Conservation (phyloP, 2,888 invertebrate genomes). For the Stratiomys singularior region DNA sequence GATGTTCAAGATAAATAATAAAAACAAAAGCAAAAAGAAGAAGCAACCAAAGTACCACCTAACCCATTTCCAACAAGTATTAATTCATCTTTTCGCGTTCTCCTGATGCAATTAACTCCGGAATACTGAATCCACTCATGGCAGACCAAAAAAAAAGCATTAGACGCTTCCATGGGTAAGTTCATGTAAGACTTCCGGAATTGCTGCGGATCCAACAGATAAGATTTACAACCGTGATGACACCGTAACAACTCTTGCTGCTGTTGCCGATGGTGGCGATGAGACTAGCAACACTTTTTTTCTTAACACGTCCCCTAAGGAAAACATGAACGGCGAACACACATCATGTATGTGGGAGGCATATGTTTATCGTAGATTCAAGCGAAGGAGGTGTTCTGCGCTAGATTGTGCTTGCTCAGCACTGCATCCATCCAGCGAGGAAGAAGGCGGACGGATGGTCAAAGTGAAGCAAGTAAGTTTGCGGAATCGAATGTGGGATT, state of each 20-base stretch:
- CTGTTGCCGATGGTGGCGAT: background rate
- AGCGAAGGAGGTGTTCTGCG: background rate
- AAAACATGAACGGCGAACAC: slow-evolving; percentile 14
- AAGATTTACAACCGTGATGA: slow-evolving; percentile 28
- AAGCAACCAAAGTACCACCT: too few species aligned
- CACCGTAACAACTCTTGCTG: slow-evolving; percentile 19
- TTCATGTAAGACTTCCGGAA: slow-evolving; percentile 25
- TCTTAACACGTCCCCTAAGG: background rate
- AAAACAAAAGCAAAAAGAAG: too few species aligned
- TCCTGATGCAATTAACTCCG: too few species aligned
- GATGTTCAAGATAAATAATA: too few species aligned
- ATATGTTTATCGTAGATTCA: slow-evolving; percentile 11
- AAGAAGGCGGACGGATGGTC: too few species aligned
- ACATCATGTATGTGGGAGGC: slow-evolving; percentile 13
- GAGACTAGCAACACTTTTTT: slow-evolving; percentile 26
- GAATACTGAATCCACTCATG: too few species aligned
- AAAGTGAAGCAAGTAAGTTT: too few species aligned
- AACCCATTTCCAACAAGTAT: too few species aligned
- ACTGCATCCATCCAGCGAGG: too few species aligned
- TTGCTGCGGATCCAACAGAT: slow-evolving; percentile 7
- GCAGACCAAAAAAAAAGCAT: background rate
- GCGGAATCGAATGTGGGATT: too few species aligned
- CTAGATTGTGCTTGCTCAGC: background rate
- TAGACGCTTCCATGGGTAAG: background rate
- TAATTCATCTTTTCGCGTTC: too few species aligned